These are phyloP conservation scores for Watsonalla binaria DNA, from an alignment of 2,888 invertebrate species.

Conservation along the genomic window DNA sequence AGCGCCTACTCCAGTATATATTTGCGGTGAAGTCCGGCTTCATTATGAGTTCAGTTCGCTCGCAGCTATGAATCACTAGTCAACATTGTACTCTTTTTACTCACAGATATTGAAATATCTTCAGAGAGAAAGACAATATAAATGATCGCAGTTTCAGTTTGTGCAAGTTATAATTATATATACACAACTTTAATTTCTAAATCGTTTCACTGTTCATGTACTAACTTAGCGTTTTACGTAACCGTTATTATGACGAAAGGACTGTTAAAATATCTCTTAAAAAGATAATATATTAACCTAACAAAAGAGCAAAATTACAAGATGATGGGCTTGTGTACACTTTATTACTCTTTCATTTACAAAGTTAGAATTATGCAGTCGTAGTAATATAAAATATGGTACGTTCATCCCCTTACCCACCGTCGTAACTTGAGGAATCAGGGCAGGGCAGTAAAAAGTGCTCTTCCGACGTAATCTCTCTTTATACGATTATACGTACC, in stretches of 20 bases:
- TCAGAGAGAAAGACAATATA: too few species aligned
- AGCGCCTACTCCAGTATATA: too few species aligned
- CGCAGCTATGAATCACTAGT: background rate
- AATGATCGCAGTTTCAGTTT: too few species aligned
- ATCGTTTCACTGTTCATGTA: background rate
- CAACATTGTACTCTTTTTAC: background rate
- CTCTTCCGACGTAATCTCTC: constrained; percentile 60
- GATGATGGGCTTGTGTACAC: background rate
- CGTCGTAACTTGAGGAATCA: constrained; percentile 48
- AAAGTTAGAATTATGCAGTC: constrained; percentile 1
- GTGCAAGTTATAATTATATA: too few species aligned
- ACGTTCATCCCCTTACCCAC: constrained; percentile 8
- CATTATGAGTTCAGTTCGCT: too few species aligned
- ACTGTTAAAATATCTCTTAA: background rate
- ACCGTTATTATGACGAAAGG: background rate
- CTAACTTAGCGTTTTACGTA: background rate
- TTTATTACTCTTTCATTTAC: background rate
- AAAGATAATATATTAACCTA: background rate
- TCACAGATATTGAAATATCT: background rate
- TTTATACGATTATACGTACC: constrained; percentile 36
- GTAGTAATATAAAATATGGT: constrained; percentile 14
- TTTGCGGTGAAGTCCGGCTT: too few species aligned
- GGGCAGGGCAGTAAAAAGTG: constrained; percentile 63
- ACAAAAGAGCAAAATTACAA: background rate
- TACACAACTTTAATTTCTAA: background rate